Evolutionary conservation across 1,140 invertebrate species (phyloP).

Genomic region (Drosophila pallidifrons): DNA sequence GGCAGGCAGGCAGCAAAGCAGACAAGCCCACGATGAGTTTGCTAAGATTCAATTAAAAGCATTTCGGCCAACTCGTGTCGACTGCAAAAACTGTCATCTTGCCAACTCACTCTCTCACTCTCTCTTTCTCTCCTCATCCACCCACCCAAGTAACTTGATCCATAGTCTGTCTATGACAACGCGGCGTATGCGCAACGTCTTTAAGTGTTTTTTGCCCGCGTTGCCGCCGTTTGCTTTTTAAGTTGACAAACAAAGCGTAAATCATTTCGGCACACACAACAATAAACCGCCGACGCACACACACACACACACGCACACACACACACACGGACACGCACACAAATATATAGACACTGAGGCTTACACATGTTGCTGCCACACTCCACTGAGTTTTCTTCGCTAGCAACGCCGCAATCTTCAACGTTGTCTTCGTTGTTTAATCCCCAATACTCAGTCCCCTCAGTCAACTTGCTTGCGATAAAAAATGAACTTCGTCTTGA

Average conservation of each 20-base stretch:
- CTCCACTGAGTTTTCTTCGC: conserved; percentile 47
- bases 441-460: conserved; percentile 1
- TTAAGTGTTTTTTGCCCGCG: conserved; percentile 30
- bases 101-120: neutral
- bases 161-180: conserved; percentile 70
- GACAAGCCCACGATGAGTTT: conserved; percentile 52
- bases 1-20: conserved; percentile 25
- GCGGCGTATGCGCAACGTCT: conserved; percentile 68
- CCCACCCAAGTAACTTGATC: conserved; percentile 28
- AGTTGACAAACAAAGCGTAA: conserved; percentile 83
- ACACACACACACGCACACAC: conserved; percentile 17
- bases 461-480: conserved; percentile 31
- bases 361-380: conserved; percentile 75
- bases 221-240: conserved; percentile 72
- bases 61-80: conserved; percentile 48
- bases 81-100: conserved; percentile 21
- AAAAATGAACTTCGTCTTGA: conserved; percentile 65
- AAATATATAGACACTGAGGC: conserved; percentile 29
- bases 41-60: conserved; percentile 76
- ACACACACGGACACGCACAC: neutral
- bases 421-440: conserved; percentile 6
- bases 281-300: conserved; percentile 58
- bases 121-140: neutral
- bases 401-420: neutral
- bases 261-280: conserved; percentile 80